phyloP scores from a whole-genome alignment of 2,888 invertebrate genomes.

The Plagiodera versicolora region DNA sequence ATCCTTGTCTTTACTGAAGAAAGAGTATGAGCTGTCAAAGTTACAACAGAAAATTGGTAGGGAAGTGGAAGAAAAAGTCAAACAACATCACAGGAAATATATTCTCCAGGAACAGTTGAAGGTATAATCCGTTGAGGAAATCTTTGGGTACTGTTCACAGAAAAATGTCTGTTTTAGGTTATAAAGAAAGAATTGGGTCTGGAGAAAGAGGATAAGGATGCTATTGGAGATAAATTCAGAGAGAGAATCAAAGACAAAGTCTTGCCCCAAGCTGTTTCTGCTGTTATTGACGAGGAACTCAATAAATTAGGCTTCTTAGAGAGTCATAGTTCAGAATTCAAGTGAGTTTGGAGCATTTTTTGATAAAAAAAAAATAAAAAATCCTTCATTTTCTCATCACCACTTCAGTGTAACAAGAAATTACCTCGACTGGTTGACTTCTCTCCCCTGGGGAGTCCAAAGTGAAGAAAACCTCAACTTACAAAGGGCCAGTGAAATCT shows the following conservation, averaged over 20 bases:
- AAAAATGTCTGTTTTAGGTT: conserved; percentile 56
- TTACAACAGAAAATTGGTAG: conserved; percentile 96
- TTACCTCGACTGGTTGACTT: conserved; percentile 99
- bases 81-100: conserved; percentile 96
- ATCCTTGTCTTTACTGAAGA: conserved; percentile 90
- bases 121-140: conserved; percentile 53
- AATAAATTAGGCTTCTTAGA: conserved; percentile 94
- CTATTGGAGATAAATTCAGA: conserved; percentile 95
- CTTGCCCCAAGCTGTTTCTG: conserved; percentile 86
- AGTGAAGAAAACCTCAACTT: conserved; percentile 91
- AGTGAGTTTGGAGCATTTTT: conserved; percentile 65
- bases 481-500: conserved; percentile 78
- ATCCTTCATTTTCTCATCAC: not conserved
- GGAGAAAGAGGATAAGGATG: conserved; percentile 99
- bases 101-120: conserved; percentile 98
- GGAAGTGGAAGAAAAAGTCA: conserved; percentile 99
- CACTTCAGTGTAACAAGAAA: conserved; percentile 88
- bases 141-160: not conserved
- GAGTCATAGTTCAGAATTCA: conserved; percentile 98
- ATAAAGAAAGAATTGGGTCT: conserved; percentile 98
- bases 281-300: conserved; percentile 96
- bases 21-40: conserved; percentile 93
- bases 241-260: conserved; percentile 83
- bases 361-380: too few species aligned
- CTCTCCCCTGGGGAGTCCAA: conserved; percentile 93